A percentile compares a stretch with the other conserved stretches of the same genome.
These are phyloP conservation scores for Dicyrtomina minuta DNA, from an alignment of 2,888 invertebrate species.

Conservation along the genomic window DNA sequence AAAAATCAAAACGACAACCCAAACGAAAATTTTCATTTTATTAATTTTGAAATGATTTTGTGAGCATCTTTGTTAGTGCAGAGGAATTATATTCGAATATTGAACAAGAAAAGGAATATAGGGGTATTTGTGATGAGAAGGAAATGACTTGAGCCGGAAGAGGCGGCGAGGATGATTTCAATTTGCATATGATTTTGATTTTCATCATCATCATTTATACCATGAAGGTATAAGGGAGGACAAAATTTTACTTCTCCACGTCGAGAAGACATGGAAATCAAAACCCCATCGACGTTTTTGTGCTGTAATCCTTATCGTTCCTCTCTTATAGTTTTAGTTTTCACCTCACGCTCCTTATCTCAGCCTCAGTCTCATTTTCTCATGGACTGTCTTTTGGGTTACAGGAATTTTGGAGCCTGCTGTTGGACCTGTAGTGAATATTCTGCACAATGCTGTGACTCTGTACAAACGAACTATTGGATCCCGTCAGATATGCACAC, in stretches of 20 bases:
- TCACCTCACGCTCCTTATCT: background rate
- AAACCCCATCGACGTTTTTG: background rate
- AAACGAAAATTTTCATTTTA: too few relatives aligned
- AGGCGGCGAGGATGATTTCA: constrained; percentile 14
- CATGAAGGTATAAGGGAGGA: background rate
- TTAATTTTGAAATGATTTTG: too few relatives aligned
- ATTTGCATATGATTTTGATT: constrained; percentile 34
- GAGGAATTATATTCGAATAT: too few relatives aligned
- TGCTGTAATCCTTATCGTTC: background rate
- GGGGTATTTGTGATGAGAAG: too few relatives aligned
- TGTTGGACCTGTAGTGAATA: constrained; percentile 53
- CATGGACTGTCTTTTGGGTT: constrained; percentile 12
- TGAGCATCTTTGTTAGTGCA: too few relatives aligned
- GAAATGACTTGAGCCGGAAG: constrained; percentile 25
- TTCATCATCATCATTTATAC: constrained; percentile 28
- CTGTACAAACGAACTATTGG: constrained; percentile 65
- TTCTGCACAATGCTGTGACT: constrained; percentile 56
- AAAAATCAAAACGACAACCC: too few relatives aligned
- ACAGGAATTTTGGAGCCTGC: constrained; percentile 52
- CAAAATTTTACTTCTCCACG: background rate
- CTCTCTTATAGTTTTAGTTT: background rate
- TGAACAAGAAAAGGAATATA: too few relatives aligned
- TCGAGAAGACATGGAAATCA: background rate
- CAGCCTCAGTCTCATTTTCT: background rate
- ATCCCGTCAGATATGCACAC: constrained; percentile 64